Conservation (phyloP, 2,888 invertebrate genomes). For the Podotricha telesiphe region DNA sequence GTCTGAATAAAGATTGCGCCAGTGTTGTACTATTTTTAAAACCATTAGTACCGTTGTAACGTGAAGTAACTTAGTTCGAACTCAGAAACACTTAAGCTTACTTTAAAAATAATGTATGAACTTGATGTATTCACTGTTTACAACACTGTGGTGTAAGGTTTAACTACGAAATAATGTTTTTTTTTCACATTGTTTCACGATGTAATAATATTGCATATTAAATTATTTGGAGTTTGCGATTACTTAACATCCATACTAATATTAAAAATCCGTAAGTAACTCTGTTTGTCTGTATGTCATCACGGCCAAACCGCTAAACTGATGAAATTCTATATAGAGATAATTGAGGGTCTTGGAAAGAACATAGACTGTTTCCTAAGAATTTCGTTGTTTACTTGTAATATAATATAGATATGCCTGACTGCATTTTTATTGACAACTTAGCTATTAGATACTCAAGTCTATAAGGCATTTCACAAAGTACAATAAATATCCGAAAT, state of each 20-base stretch:
- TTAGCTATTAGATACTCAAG: too few species aligned
- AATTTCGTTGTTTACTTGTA: too few species aligned
- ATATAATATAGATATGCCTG: too few species aligned
- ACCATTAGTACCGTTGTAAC: slow-evolving; percentile 50
- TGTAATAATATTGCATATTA: neutral
- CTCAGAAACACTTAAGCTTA: slow-evolving; percentile 3
- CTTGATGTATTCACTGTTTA: neutral
- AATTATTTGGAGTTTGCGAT: too few species aligned
- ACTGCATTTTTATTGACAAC: too few species aligned
- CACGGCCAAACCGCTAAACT: too few species aligned
- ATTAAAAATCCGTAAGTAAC: too few species aligned
- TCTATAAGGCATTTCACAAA: neutral
- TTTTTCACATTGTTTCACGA: neutral
- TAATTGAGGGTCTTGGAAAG: too few species aligned
- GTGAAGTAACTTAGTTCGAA: slow-evolving; percentile 4
- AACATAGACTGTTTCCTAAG: too few species aligned
- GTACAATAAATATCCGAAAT: slow-evolving; percentile 52
- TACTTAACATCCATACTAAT: too few species aligned
- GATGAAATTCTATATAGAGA: too few species aligned
- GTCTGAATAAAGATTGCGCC: slow-evolving; percentile 76
- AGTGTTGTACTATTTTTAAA: slow-evolving; percentile 61
- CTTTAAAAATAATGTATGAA: neutral
- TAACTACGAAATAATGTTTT: neutral
- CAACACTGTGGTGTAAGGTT: neutral
- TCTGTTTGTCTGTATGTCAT: too few species aligned